Evolutionary conservation across 1,140 invertebrate species (phyloP), one percentile per base, ranked within the genome.

Genomic region (Acromyrmex heyeri): DNA sequence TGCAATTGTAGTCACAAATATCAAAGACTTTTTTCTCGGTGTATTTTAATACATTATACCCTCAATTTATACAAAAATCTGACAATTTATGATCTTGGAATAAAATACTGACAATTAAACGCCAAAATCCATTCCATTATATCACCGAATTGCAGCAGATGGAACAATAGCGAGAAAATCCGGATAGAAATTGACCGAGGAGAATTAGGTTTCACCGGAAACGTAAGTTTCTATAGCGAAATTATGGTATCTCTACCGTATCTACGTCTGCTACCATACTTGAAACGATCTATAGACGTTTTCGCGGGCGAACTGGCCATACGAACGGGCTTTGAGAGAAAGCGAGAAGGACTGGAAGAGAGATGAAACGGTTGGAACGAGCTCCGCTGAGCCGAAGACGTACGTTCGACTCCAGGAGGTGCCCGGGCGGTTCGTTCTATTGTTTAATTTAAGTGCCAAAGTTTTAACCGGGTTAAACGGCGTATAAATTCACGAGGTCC

Each of bases 401-500:
- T 91, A 91, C 90, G 88, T 91, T 91, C 90, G 91, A 93, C 88
- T 88, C 69, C 27, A 69, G 38, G 61, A 55, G 67, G 34, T 24
- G 76, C 44, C n/a, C 48, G 72, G 61, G 72, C 75, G 92, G 90
- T 93, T 92, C 90, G 90, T 91, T 92, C 93, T 94, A 94, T 94
- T 94, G 93, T 94, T 93, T 94, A 94, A 94, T 94, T 94, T 93
- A 94, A 94, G 93, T 94, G 92, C 93, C 93, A 92, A 94, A 94
- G 93, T 94, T 94, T 93, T 93, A 93, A 94, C 90, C 89, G 90
- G 91, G 90, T 93, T 92, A 91, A 93, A 93, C 88, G 91, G 70
- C 91, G 86, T 91, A 93, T 93, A 93, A 93, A 93, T 93, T 92
- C 88, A 89, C 88, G 87, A 86, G 85, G 76, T 64, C 59, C 48